phyloP scores from a whole-genome alignment of 2,888 invertebrate species.

The Encarsia formosa region DNA sequence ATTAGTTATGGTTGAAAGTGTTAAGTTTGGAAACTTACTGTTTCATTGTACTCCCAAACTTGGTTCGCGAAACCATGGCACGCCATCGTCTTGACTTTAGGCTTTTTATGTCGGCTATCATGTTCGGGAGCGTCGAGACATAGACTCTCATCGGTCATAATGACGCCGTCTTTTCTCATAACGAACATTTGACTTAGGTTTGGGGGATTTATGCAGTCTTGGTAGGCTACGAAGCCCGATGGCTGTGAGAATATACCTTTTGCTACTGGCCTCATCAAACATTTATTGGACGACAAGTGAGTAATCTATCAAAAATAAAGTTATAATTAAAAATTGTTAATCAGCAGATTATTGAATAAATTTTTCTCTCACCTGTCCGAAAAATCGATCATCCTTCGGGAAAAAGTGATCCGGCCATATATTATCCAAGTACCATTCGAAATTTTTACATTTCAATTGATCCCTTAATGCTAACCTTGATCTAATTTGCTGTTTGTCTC shows the following conservation, averaged over 20 bases:
- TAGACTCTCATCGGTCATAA: conserved; percentile 85
- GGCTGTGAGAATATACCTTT: conserved; percentile 62
- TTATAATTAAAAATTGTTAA: not conserved
- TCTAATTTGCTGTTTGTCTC: conserved; percentile 60
- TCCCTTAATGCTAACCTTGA: conserved; percentile 66
- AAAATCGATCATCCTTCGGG: conserved; percentile 80
- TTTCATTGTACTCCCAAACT: conserved; percentile 62
- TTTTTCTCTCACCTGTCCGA: conserved; percentile 68
- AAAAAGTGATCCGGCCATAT: conserved; percentile 97
- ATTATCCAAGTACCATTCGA: conserved; percentile 90
- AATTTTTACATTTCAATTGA: conserved; percentile 75
- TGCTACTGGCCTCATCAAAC: conserved; percentile 64
- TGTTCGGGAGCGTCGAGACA: conserved; percentile 72
- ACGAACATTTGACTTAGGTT: conserved; percentile 68
- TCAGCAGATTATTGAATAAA: not conserved
- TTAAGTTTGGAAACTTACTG: conserved; percentile 50
- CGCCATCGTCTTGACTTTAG: conserved; percentile 66
- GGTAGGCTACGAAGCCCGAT: conserved; percentile 66
- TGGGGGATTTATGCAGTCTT: conserved; percentile 60
- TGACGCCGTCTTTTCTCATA: conserved; percentile 63
- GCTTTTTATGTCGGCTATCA: conserved; percentile 54
- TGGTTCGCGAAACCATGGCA: conserved; percentile 67
- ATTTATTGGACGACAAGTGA: conserved; percentile 55
- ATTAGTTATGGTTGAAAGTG: too few relatives aligned
- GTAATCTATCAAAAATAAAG: conserved; percentile 50